Evolutionary conservation across 2,888 invertebrate species (phyloP).

Genomic region (Troilus luridus): DNA sequence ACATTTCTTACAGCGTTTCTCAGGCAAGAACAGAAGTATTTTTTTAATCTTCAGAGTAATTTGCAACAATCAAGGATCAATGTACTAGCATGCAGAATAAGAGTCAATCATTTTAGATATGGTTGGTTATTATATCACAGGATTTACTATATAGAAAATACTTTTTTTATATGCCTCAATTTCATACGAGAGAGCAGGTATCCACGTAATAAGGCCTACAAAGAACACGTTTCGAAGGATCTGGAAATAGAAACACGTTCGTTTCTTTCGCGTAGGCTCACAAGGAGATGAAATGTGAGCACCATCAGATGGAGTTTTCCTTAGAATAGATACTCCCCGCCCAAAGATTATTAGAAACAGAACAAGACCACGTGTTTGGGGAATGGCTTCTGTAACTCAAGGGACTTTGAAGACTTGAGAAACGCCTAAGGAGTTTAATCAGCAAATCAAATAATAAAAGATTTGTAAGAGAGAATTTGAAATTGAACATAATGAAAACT

Average conservation of each 20-base stretch:
- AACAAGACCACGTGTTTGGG: not conserved
- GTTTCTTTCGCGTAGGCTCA: not conserved
- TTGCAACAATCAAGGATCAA: too few relatives aligned
- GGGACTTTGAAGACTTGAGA: not conserved
- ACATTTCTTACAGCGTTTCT: too few relatives aligned
- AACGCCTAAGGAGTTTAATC: not conserved
- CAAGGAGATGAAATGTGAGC: conserved; percentile 36
- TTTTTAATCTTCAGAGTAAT: too few relatives aligned
- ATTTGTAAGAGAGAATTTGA: not conserved
- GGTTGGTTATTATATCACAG: too few relatives aligned
- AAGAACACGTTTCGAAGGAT: conserved; percentile 2
- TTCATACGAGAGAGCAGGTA: not conserved
- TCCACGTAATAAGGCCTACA: not conserved
- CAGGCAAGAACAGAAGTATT: too few relatives aligned
- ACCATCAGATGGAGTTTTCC: conserved; percentile 5
- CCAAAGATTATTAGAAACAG: not conserved
- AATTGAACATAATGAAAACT: too few relatives aligned
- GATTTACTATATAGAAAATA: not conserved
- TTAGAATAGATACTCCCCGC: not conserved
- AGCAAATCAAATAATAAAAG: not conserved
- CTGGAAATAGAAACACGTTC: conserved; percentile 42
- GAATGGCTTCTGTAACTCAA: not conserved
- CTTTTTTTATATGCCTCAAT: not conserved
- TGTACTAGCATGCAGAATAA: too few relatives aligned
- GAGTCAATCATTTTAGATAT: too few relatives aligned